These are phyloP conservation scores for Piprites chloris DNA, from an alignment of 2,113 vertebrate genomes.

Conservation along the genomic window DNA sequence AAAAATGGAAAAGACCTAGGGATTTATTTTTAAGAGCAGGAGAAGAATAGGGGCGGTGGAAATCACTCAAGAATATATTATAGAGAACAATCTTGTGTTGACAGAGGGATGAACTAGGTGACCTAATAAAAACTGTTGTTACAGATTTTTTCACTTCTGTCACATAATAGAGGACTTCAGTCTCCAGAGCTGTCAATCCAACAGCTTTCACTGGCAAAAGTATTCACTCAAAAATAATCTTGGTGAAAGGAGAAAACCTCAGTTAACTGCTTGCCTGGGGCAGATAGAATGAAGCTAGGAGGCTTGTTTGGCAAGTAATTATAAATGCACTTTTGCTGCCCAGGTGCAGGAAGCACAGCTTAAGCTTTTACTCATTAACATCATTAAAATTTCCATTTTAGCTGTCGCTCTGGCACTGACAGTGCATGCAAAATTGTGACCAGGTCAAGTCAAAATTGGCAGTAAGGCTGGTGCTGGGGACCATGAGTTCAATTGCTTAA, in stretches of 20 bases:
- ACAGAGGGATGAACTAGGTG: slow-evolving; percentile 48
- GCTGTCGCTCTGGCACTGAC: slow-evolving; percentile 37
- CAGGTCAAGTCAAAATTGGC: slow-evolving; percentile 49
- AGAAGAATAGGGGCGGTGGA: accelerated
- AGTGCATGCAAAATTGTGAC: slow-evolving; percentile 20
- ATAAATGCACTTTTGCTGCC: slow-evolving; percentile 56
- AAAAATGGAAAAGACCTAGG: background rate
- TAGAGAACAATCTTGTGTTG: slow-evolving; percentile 10
- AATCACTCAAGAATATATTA: background rate
- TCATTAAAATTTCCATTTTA: slow-evolving; percentile 66
- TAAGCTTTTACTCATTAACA: slow-evolving; percentile 63
- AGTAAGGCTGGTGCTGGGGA: background rate
- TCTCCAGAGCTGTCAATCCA: slow-evolving; percentile 60
- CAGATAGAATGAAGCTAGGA: slow-evolving; percentile 39
- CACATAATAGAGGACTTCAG: slow-evolving; percentile 45
- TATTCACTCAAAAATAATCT: slow-evolving; percentile 52
- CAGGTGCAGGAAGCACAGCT: slow-evolving; percentile 49
- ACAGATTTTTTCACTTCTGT: slow-evolving; percentile 44
- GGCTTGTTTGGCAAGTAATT: slow-evolving; percentile 57
- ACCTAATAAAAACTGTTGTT: slow-evolving; percentile 62
- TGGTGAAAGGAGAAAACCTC: slow-evolving; percentile 32
- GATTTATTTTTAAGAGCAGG: background rate
- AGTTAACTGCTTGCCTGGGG: slow-evolving; percentile 61
- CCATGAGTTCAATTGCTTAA: slow-evolving; percentile 19
- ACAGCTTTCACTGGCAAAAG: slow-evolving; percentile 24